Base-by-base conservation (phyloP, 2,113 vertebrate genomes). In the Daboia siamensis region DNA sequence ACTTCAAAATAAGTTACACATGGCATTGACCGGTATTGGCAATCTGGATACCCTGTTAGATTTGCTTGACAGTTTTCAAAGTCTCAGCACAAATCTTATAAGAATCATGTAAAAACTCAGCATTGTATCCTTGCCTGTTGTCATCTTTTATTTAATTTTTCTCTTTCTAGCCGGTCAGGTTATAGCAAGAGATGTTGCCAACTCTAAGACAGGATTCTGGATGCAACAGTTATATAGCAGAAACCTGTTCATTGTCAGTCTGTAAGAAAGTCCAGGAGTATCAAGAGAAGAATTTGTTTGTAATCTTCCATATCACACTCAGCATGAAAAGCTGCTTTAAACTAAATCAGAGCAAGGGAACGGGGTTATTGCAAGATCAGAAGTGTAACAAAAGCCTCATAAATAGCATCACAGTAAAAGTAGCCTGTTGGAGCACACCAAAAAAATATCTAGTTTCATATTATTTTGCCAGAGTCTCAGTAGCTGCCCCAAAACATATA, bases 201-300 rank as follows among this genome's bases (percentile, higher is more conserved):
- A 56, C 39, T 95, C 48, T 69, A 59, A 74, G 44, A 12, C 0
- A 1, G 0, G 87, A 52, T 85, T 10, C 0, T n/a, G 88, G 90
- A 93, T 39, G 90, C 33, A 80, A 86, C 92, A 91, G 6, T 95
- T 93, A 48, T 92, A 90, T n/a, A 93, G 84, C 59, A 89, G 17
- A 55, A 21, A 29, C 87, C 33, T 92, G 89, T 48, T 89, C 69
- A 57, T 7, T 89, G 39, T 23, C 39, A 26, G 1, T 94, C 4
- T 23, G 86, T 92, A 89, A 64, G 51, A 93, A 94, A 94, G 44
- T 88, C 52, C 0, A 13, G 0, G 85, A 85, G 44, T 0, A 4
- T 23, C 46, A 0, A 69, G 55, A 91, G 39, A 24, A 59, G 26
- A 44, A 44, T 33, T 46, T 20, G 6, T 90, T 56, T 90, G 92